Evolutionary conservation across 2,888 invertebrate genomes (phyloP), one percentile per base, ranked within the genome.

Genomic region (Chrysomela aeneicollis): DNA sequence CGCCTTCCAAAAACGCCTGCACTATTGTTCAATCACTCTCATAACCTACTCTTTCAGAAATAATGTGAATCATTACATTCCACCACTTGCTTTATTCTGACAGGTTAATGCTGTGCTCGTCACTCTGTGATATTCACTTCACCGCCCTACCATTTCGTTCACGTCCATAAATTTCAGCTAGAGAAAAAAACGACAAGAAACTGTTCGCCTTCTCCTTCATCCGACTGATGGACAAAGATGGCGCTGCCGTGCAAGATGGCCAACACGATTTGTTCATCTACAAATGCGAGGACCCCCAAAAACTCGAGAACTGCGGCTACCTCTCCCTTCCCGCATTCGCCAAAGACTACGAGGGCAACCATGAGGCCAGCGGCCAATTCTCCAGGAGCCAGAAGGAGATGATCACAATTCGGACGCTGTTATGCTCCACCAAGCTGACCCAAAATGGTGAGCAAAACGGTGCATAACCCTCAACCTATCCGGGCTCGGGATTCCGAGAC

Each of bases 341-440:
- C 0, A 86, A 85, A 68, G 90, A 91, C 78, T 85, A 86, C 0
- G 86, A 86, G 70, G 90, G 90, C 74, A 81, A 87, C 0, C 86
- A 86, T 4, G 85, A 81, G 83, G 79, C 82, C 32, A 82, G 81
- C 67, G 82, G 85, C 0, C 79, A 88, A 52, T 94, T 93, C 82
- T 89, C 90, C 69, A 86, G 92, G 74, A 94, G 94, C 71, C 89
- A 92, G 68, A 94, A 93, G 81, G 97, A 97, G 83, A 87, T 89
- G 12, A 91, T 96, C 65, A 88, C 88, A 47, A 88, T 97, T 9
- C 89, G 88, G 75, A 95, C 97, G 0, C 81, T 94, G 46, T 85
- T 98, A 21, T 97, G 96, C 81, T 97, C 97, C 19, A 97, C 97
- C n/a, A 98, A 98, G 82, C 85, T 97, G 8, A 97, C 98, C 0